Base-by-base conservation (phyloP, 2,888 invertebrate genomes). In the Drosophila engyochracea region DNA sequence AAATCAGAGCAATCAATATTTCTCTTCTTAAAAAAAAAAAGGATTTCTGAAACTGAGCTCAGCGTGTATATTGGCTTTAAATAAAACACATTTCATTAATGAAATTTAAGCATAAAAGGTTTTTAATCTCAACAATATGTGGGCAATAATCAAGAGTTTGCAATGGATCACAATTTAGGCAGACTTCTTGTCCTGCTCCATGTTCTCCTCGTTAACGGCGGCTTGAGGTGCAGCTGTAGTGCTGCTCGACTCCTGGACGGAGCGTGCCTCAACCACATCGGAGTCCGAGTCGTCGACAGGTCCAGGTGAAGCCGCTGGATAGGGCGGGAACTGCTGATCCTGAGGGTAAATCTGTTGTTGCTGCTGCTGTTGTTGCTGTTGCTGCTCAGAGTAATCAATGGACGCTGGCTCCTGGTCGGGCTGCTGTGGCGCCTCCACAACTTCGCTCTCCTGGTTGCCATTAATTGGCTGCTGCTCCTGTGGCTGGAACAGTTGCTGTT, bases 221-320 rank as follows among this genome's bases (percentile, higher is more conserved):
- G 86, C 87, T 5, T 91, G 85, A 0, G 91, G 88, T 0, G 82
- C 81, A 4, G 76, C 73, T 9, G 87, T 81, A 55, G 83, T 82
- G 78, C 63, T 81, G 69, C 55, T 72, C 25, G 72, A n/a, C 12
- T 77, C 81, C 12, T 67, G 63, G 31, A 70, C 90, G 14, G 90
- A 74, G 12, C 92, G 91, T 2, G 82, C 87, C 71, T 92, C 92
- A 22, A 92, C 86, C 47, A 92, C 85, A 70, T 92, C 92, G 44
- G 92, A 86, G 41, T 92, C 92, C 5, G 70, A 67, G 12, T 59
- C 79, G 7, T 64, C 64, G 35, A 44, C 49, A 0, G 82, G 75
- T 0, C 73, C 71, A 22, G 83, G 71, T 2, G 76, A 60, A 16
- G 80, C 75, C 19, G 89, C 69, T 9, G 89, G 79, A 62, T 75